Base-by-base conservation (phyloP, 2,113 vertebrate genomes). In the Synodontis membranacea region DNA sequence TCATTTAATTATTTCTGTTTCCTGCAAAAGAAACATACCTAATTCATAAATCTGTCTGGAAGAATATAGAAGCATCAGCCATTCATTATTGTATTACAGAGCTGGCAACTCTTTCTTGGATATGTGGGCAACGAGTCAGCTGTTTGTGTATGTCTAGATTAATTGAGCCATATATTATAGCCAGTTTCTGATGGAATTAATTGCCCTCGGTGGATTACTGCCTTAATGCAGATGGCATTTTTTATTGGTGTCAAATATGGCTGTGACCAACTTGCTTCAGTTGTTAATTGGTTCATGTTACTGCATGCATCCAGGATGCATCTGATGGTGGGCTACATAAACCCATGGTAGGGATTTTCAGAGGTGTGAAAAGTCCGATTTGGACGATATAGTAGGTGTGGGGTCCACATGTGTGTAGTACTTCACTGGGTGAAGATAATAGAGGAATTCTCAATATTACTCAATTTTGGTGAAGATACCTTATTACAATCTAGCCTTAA, bases 211-310 rank as follows among this genome's bases (percentile, higher is more conserved):
- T 66, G 80, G 56, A 58, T 31, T 79, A 37, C 48, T 86, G 72
- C 14, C 56, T 52, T 68, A 42, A 42, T 44, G 8, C 39, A 72
- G 21, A 9, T 42, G 23, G 68, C 21, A 39, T 11, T 44, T 12
- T 70, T 54, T 84, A 39, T 62, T 52, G 76, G 17, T 79, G 39
- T 79, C 52, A 48, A 56, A 37, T 66, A 52, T 39, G 79, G 56
- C 48, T 83, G 72, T 64, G 72, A 83, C 66, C 68, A 83, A 83
- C 78, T 87, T 56, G 60, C 80, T 48, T 66, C 74, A 42, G 72
- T 84, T 76, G 74, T 76, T 83, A 86, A 83, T 83, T 83, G 70
- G 23, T 56, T 78, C 44, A 42, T 80, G 60, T 84, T 76, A 39
- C 68, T 52, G 19, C 8, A 31, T 42, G 42, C 21, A n/a, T 82